These are phyloP conservation scores for Diaprepes abbreviatus DNA, from an alignment of 2,888 invertebrate species.

Conservation along the genomic window DNA sequence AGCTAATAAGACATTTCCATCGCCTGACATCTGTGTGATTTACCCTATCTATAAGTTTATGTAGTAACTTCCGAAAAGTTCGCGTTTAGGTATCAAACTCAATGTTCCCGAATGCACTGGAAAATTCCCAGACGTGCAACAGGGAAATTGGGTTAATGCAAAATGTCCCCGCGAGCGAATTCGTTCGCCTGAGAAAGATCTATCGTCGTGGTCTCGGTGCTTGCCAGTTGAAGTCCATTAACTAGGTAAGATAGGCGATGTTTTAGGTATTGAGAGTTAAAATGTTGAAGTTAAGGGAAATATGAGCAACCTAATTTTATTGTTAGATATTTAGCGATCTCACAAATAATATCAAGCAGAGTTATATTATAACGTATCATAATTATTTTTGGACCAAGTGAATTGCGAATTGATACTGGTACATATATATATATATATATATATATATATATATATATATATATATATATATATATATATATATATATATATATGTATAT, in stretches of 20 bases:
- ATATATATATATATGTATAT: too few species aligned
- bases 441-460: too few species aligned
- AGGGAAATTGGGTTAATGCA: slow-evolving; percentile 1
- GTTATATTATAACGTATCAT: too few species aligned
- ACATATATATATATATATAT: too few species aligned
- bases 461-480: too few species aligned
- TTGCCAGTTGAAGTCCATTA: slow-evolving; percentile 1
- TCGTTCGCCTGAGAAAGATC: neutral
- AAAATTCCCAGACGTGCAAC: slow-evolving; percentile 3
- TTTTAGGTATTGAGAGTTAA: neutral
- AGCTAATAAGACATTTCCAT: neutral
- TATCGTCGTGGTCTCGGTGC: neutral
- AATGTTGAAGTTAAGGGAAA: too few species aligned
- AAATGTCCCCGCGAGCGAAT: neutral
- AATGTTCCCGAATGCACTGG: neutral
- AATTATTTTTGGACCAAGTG: too few species aligned
- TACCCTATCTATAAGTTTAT: neutral
- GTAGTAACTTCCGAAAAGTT: neutral
- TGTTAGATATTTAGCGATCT: too few species aligned
- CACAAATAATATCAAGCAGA: too few species aligned
- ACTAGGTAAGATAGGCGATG: neutral
- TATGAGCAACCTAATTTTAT: too few species aligned
- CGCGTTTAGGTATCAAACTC: neutral
- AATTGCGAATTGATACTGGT: too few species aligned
- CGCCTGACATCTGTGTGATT: neutral